Evolutionary conservation across 2,113 vertebrate species (phyloP).

Genomic region (Rallus limicola): DNA sequence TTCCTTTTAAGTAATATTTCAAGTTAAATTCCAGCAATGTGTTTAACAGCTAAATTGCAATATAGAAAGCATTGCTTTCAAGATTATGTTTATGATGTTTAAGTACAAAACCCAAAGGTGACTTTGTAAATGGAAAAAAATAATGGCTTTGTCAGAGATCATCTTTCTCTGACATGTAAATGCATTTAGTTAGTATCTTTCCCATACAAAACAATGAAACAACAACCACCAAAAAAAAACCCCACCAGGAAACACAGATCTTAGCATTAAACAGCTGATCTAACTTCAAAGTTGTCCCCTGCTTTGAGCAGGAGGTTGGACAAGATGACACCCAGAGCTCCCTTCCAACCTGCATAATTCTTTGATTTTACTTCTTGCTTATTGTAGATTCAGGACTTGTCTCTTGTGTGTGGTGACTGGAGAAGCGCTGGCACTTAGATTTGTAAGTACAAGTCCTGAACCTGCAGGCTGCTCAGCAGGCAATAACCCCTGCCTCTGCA

Average conservation of each 20-base stretch:
- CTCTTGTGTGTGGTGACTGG: background rate
- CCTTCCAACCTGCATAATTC: background rate
- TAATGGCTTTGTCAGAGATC: background rate
- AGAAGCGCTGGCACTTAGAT: background rate
- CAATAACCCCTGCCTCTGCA: background rate
- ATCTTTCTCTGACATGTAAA: background rate
- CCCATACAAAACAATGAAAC: background rate
- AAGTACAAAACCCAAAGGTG: background rate
- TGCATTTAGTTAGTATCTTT: background rate
- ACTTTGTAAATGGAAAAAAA: slow-evolving; percentile 2
- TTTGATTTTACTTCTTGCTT: background rate
- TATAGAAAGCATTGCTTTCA: background rate
- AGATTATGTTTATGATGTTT: background rate
- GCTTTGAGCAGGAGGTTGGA: background rate
- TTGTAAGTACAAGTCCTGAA: background rate
- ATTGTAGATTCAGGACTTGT: background rate
- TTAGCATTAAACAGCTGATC: background rate
- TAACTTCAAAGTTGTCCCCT: background rate
- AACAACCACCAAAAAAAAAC: background rate
- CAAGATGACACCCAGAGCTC: background rate
- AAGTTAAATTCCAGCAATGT: background rate
- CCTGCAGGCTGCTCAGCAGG: background rate
- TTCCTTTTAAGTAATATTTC: background rate
- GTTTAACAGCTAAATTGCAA: background rate
- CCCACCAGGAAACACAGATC: background rate